Percentiles rank a stretch among this genome's conserved stretches.
These are phyloP conservation scores for Chaenocephalus aceratus DNA, from an alignment of 2,113 vertebrate genomes.

Conservation along the genomic window DNA sequence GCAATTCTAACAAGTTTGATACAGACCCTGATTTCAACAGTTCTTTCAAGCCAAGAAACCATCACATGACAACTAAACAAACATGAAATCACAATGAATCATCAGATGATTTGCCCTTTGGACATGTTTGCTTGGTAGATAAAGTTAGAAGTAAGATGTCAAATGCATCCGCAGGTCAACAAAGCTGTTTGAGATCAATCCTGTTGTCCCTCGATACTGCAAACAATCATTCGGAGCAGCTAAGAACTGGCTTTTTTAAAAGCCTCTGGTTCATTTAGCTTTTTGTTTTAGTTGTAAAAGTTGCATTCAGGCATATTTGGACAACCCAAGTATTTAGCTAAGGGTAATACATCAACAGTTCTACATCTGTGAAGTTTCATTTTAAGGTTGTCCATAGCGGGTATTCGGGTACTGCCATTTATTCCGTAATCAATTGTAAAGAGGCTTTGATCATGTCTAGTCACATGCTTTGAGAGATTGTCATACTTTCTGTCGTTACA, in stretches of 20 bases:
- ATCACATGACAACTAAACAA: not conserved
- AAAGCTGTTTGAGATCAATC: not conserved
- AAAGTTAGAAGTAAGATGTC: not conserved
- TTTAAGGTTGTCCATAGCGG: not conserved
- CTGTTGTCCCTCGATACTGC: not conserved
- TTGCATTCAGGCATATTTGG: not conserved
- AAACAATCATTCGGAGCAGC: not conserved
- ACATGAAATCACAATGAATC: not conserved
- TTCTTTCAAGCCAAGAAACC: not conserved
- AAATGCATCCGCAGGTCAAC: not conserved
- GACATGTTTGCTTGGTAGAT: not conserved
- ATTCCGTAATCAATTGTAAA: constrained; percentile 15
- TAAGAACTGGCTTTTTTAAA: not conserved
- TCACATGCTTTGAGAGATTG: constrained; percentile 24
- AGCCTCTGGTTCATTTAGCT: not conserved
- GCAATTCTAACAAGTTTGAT: not conserved
- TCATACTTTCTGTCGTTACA: not conserved
- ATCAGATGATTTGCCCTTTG: not conserved
- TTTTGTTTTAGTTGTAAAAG: not conserved
- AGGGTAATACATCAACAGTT: not conserved
- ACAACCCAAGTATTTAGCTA: not conserved
- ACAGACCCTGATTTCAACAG: not conserved
- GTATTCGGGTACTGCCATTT: not conserved
- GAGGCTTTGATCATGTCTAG: constrained; percentile 7
- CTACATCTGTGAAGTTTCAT: not conserved